phyloP scores from a whole-genome alignment of 2,113 vertebrate species.

The Pachypanchax playfairii region DNA sequence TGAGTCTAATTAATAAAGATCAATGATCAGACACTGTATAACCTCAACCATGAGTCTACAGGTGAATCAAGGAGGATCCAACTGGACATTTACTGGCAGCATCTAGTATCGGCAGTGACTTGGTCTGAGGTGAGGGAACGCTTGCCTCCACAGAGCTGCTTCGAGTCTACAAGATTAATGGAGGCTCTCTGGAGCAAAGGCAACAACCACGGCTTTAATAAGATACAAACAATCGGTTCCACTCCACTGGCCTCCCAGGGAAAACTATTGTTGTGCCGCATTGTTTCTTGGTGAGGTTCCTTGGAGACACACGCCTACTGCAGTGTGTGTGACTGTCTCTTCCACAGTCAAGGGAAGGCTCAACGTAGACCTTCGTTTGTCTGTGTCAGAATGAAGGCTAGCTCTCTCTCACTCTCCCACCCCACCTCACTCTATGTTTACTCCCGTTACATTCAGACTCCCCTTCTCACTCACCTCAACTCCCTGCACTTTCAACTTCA shows the following conservation, averaged over 20 bases:
- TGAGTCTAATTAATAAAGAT: slow-evolving; percentile 40
- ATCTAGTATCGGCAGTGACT: slow-evolving; percentile 58
- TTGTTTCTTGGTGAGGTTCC: slow-evolving; percentile 72
- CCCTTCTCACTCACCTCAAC: slow-evolving; percentile 92
- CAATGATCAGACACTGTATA: slow-evolving; percentile 29
- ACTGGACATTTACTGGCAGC: slow-evolving; percentile 58
- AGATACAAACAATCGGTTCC: slow-evolving; percentile 86
- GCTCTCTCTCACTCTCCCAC: slow-evolving; percentile 3
- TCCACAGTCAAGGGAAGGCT: slow-evolving; percentile 67
- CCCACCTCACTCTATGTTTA: background rate
- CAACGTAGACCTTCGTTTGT: slow-evolving; percentile 60
- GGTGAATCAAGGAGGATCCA: slow-evolving; percentile 49
- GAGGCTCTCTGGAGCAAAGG: slow-evolving; percentile 82
- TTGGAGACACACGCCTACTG: slow-evolving; percentile 65
- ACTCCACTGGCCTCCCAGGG: slow-evolving; percentile 79
- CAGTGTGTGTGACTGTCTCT: slow-evolving; percentile 71
- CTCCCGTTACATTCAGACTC: slow-evolving; percentile 22
- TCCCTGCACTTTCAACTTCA: slow-evolving; percentile 99
- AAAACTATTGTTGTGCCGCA: slow-evolving; percentile 82
- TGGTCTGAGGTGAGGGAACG: slow-evolving; percentile 61
- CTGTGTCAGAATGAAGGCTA: slow-evolving; percentile 61
- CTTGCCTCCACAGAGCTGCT: slow-evolving; percentile 67
- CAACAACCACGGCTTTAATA: slow-evolving; percentile 85
- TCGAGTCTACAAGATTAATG: slow-evolving; percentile 82
- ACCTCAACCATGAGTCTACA: slow-evolving; percentile 31